Percentiles rank a stretch among this genome's conserved stretches.
Conservation (phyloP, 1,140 invertebrate species). For the Carposina sasakii region DNA sequence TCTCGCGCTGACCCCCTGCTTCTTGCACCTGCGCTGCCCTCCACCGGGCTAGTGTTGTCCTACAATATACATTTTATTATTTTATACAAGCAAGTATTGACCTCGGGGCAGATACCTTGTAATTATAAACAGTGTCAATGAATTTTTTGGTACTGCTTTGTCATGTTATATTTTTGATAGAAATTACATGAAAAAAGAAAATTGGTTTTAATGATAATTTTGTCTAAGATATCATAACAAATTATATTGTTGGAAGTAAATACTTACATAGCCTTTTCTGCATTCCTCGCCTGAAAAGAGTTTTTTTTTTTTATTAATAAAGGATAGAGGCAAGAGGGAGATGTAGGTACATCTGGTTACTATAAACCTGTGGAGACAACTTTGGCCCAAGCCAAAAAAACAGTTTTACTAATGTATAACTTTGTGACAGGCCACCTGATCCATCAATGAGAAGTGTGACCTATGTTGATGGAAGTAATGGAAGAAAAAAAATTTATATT, state of each 20-base stretch:
- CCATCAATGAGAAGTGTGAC: too few relatives aligned
- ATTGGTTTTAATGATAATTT: neutral
- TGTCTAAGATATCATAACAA: constrained; percentile 10
- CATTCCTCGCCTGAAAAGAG: constrained; percentile 87
- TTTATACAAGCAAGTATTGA: neutral
- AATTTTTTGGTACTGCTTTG: neutral
- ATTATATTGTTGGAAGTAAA: too few relatives aligned
- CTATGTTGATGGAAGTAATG: too few relatives aligned
- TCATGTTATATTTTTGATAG: neutral
- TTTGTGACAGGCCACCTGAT: too few relatives aligned
- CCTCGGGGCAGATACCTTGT: neutral
- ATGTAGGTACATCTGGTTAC: too few relatives aligned
- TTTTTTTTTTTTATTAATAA: too few relatives aligned
- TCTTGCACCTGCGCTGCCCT: constrained; percentile 93
- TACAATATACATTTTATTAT: constrained; percentile 55
- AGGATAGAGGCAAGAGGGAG: too few relatives aligned
- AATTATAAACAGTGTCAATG: neutral
- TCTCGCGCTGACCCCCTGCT: constrained; percentile 83
- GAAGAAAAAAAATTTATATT: too few relatives aligned
- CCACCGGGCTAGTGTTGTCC: constrained; percentile 97
- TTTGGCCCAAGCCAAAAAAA: too few relatives aligned
- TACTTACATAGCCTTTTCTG: constrained; percentile 90
- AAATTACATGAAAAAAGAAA: too few relatives aligned
- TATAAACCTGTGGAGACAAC: too few relatives aligned
- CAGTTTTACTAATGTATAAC: too few relatives aligned